Conservation (phyloP, 30 jellyfish, hydroid and myxozoan genomes). For the Turritopsis dohrnii region DNA sequence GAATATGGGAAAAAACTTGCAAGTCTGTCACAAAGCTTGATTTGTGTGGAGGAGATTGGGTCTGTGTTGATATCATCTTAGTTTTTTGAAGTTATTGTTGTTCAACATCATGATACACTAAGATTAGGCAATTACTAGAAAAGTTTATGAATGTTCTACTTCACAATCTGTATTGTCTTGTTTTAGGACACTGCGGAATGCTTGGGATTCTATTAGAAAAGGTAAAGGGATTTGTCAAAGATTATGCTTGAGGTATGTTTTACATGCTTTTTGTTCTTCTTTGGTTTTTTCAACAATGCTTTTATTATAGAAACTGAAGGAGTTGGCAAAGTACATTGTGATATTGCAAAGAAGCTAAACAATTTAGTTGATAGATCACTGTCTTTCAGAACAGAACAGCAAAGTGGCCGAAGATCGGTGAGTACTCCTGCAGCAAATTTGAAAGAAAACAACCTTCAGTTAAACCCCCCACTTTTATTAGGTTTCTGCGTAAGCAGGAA, state of each 20-base stretch:
- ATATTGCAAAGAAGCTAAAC: conserved; percentile 40
- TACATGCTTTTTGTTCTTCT: not conserved
- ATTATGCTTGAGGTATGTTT: not conserved
- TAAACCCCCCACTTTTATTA: too few species aligned
- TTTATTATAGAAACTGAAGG: conserved; percentile 50
- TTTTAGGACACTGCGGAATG: conserved; percentile 36
- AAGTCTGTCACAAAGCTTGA: conserved; percentile 23
- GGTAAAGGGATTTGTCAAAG: conserved; percentile 13
- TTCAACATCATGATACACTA: too few species aligned
- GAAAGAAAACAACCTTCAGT: too few species aligned
- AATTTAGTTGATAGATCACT: conserved; percentile 34
- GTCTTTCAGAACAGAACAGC: conserved; percentile 62
- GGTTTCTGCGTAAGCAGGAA: too few species aligned
- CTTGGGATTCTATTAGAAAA: conserved; percentile 41
- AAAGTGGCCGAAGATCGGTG: conserved; percentile 51
- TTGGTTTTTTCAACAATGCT: not conserved
- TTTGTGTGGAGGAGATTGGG: not conserved
- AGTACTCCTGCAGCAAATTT: not conserved
- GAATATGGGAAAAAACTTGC: conserved; percentile 61
- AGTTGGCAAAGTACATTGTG: conserved; percentile 56
- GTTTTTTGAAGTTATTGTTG: too few species aligned
- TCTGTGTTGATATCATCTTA: not conserved
- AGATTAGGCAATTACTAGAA: too few species aligned
- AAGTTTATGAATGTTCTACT: not conserved
- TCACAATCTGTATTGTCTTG: not conserved